Conservation (phyloP, 35 echinoderm and acorn worm species). For the Diadema setosum region DNA sequence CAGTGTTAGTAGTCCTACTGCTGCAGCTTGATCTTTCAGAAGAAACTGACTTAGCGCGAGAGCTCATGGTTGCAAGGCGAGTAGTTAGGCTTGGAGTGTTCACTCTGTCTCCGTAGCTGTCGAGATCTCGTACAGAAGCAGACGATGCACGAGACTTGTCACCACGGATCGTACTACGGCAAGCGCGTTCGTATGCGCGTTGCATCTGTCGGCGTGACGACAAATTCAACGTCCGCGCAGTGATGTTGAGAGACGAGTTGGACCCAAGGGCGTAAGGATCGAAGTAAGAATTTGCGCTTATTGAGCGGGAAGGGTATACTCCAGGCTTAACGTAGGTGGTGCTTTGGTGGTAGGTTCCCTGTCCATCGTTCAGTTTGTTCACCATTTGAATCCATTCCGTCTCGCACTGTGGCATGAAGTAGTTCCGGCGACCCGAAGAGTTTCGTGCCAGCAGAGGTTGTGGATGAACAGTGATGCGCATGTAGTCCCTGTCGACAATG, state of each 20-base stretch:
- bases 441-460: background rate
- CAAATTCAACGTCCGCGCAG: background rate
- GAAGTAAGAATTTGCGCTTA: background rate
- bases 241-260: background rate
- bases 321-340: background rate
- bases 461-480: background rate
- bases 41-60: background rate
- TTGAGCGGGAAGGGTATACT: background rate
- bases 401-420: background rate
- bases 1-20: too few species aligned
- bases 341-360: too few species aligned
- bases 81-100: background rate
- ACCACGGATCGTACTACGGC: background rate
- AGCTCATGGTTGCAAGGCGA: background rate
- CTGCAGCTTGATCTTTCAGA: too few species aligned
- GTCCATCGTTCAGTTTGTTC: background rate
- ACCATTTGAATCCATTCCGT: conserved; percentile 11
- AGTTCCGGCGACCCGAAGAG: background rate
- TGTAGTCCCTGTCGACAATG: background rate
- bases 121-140: background rate
- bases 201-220: background rate
- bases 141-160: background rate
- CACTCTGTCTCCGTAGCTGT: background rate
- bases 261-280: background rate
- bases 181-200: background rate